A percentile compares a stretch with the other conserved stretches of the same genome.
phyloP scores from a whole-genome alignment of 2,113 vertebrate species.

The Gallinago jamesoni region DNA sequence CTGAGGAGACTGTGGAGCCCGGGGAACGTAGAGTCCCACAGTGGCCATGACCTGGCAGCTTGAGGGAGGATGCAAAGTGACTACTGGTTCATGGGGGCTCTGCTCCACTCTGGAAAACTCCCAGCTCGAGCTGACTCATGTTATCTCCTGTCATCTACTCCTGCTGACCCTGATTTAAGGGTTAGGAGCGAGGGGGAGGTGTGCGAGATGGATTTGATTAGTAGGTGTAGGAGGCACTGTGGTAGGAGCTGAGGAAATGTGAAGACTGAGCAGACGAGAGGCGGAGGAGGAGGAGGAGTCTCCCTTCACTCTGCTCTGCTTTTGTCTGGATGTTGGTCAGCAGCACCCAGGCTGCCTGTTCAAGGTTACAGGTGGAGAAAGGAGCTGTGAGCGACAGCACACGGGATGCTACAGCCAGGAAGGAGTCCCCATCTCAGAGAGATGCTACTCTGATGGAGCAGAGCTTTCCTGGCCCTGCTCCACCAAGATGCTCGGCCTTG shows the following conservation, averaged over 20 bases:
- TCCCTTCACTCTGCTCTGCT: background rate
- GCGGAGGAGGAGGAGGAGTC: background rate
- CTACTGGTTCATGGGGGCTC: background rate
- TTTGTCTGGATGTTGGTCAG: background rate
- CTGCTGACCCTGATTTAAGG: background rate
- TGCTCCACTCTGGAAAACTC: background rate
- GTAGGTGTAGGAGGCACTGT: background rate
- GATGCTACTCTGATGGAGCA: fast-evolving
- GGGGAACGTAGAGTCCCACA: background rate
- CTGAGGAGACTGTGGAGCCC: background rate
- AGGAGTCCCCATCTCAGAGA: no score
- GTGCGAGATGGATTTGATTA: background rate
- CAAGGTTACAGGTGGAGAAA: background rate
- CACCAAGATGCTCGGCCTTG: background rate
- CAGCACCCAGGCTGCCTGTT: background rate
- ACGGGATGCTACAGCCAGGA: background rate
- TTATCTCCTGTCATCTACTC: background rate
- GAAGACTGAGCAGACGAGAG: background rate
- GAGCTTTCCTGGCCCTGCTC: background rate
- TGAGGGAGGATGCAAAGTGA: background rate
- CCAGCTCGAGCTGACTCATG: background rate
- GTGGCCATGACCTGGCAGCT: background rate
- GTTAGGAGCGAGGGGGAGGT: background rate
- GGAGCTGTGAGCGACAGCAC: background rate
- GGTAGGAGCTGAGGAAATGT: background rate